Conservation (phyloP, 2,888 invertebrate species). For the Myopa testacea region DNA sequence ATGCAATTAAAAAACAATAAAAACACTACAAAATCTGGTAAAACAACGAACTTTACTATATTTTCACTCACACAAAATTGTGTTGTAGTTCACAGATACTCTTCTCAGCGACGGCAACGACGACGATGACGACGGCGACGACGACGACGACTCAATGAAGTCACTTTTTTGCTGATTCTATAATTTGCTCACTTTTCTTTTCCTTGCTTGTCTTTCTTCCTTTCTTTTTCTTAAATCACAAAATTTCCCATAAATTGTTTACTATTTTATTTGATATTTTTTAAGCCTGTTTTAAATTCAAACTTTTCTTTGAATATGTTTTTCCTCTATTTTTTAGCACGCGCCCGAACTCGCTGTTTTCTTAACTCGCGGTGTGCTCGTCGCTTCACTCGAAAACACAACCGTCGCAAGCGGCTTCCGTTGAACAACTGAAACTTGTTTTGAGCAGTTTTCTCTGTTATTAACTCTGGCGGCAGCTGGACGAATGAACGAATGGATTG, state of each 20-base stretch:
- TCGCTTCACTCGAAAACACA: background rate
- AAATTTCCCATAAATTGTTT: background rate
- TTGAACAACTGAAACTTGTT: constrained; percentile 26
- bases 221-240: background rate
- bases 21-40: background rate
- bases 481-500: no score
- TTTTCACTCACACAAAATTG: background rate
- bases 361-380: background rate
- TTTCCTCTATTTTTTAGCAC: constrained; percentile 3
- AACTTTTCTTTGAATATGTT: background rate
- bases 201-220: no score
- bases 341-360: background rate
- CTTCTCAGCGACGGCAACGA: no score
- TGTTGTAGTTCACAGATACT: background rate
- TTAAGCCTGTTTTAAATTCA: background rate
- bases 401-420: constrained; percentile 15
- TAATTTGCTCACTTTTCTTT: background rate
- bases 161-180: background rate
- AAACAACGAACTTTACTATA: background rate
- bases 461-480: background rate
- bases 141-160: no score
- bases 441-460: constrained; percentile 4
- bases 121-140: no score
- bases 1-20: background rate
- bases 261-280: background rate